Evolutionary conservation across 2,113 vertebrate genomes (phyloP).

Genomic region (Cettia cetti): DNA sequence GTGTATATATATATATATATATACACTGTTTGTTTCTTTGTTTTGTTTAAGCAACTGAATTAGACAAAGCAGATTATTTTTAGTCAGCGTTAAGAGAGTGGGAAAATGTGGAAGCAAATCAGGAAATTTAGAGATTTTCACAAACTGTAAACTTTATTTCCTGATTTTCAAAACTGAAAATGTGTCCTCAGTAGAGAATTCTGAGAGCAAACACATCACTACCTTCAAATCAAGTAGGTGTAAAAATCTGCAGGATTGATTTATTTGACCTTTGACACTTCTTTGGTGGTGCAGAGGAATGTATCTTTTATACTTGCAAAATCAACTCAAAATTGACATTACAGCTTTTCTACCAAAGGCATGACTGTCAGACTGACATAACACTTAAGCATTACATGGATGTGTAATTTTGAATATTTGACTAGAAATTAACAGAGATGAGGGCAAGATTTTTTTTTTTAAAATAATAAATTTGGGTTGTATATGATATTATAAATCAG

Average conservation of each 20-base stretch:
- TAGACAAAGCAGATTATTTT: background rate
- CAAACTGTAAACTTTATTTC: background rate
- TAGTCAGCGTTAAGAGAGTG: background rate
- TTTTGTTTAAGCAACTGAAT: background rate
- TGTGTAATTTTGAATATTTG: background rate
- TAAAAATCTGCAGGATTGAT: background rate
- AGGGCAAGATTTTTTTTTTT: background rate
- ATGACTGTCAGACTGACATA: background rate
- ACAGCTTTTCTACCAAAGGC: background rate
- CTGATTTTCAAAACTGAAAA: background rate
- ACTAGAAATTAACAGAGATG: background rate
- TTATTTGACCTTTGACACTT: background rate
- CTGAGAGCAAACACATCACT: background rate
- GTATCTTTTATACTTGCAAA: background rate
- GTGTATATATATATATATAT: background rate
- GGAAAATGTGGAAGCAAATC: background rate
- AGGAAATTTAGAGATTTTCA: background rate
- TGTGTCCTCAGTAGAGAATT: background rate
- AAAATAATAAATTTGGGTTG: background rate
- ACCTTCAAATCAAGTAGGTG: background rate
- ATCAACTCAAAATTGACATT: background rate
- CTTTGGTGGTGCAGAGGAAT: background rate
- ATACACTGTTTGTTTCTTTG: background rate
- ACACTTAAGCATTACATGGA: background rate
- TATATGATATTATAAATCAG: background rate